phyloP scores from a whole-genome alignment of 1,140 invertebrate genomes.

The Heliconius congener region DNA sequence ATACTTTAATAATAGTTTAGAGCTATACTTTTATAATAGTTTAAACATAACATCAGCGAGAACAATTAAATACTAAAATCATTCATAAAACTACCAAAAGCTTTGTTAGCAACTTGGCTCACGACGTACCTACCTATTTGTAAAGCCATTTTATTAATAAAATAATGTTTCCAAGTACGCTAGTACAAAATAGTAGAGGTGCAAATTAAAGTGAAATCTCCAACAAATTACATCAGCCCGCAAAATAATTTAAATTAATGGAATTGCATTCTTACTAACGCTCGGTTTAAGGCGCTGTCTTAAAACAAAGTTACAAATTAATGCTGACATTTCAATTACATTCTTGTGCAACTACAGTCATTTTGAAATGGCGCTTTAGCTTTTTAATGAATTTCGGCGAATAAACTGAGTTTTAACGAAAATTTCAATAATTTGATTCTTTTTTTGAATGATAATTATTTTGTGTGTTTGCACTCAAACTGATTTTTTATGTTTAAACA shows the following conservation, averaged over 20 bases:
- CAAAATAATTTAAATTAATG: conserved; percentile 76
- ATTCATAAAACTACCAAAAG: too few species aligned
- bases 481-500: background rate
- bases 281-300: conserved; percentile 52
- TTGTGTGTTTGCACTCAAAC: background rate
- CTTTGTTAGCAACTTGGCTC: too few species aligned
- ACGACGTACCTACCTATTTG: background rate
- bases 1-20: too few species aligned
- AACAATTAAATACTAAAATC: too few species aligned
- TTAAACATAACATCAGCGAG: too few species aligned
- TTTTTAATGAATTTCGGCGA: conserved; percentile 31
- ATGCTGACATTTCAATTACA: conserved; percentile 79
- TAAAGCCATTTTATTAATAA: background rate
- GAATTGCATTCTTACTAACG: conserved; percentile 64
- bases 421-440: background rate
- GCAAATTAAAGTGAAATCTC: conserved; percentile 59
- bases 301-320: conserved; percentile 75
- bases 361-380: conserved; percentile 45
- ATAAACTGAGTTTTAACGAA: conserved; percentile 15
- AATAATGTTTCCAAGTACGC: conserved; percentile 2
- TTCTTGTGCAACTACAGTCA: conserved; percentile 76
- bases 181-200: conserved; percentile 28
- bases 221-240: conserved; percentile 61
- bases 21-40: too few species aligned
- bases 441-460: background rate